Evolutionary conservation across 2,797 vertebrate genomes (phyloP).

Genomic region (Acanthurus lineatus): DNA sequence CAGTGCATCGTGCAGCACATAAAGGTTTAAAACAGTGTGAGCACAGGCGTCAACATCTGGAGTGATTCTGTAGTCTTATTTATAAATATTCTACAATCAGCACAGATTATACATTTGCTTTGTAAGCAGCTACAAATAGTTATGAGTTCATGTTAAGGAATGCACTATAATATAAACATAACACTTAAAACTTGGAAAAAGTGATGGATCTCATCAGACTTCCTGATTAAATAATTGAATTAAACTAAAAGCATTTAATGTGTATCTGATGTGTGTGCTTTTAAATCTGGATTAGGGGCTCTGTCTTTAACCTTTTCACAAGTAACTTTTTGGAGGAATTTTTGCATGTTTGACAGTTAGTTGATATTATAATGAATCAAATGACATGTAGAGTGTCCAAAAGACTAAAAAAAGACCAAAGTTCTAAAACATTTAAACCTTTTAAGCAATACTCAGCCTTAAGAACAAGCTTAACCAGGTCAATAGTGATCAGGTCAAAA

Average conservation of each 20-base stretch:
- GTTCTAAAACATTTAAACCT: too few species aligned
- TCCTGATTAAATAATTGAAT: not conserved
- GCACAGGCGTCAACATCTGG: not conserved
- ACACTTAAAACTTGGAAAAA: not conserved
- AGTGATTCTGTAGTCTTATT: constrained; percentile 15
- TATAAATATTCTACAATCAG: not conserved
- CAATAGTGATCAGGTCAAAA: too few species aligned
- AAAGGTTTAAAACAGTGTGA: not conserved
- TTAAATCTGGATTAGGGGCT: not conserved
- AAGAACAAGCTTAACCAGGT: too few species aligned
- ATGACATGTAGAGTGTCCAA: too few species aligned
- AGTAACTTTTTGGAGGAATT: too few species aligned
- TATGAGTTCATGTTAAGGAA: not conserved
- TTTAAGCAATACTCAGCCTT: too few species aligned
- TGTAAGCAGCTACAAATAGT: not conserved
- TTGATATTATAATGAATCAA: too few species aligned
- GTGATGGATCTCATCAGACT: not conserved
- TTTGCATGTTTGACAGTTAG: too few species aligned
- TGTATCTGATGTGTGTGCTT: not conserved
- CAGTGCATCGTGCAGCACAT: not conserved
- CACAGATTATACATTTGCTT: not conserved
- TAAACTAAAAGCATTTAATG: not conserved
- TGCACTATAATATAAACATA: not conserved
- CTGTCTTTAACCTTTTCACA: not conserved
- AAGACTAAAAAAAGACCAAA: too few species aligned